Percentiles rank a stretch among this genome's conserved stretches.
Conservation (phyloP, 2,888 invertebrate species). For the Hemithea aestivaria region DNA sequence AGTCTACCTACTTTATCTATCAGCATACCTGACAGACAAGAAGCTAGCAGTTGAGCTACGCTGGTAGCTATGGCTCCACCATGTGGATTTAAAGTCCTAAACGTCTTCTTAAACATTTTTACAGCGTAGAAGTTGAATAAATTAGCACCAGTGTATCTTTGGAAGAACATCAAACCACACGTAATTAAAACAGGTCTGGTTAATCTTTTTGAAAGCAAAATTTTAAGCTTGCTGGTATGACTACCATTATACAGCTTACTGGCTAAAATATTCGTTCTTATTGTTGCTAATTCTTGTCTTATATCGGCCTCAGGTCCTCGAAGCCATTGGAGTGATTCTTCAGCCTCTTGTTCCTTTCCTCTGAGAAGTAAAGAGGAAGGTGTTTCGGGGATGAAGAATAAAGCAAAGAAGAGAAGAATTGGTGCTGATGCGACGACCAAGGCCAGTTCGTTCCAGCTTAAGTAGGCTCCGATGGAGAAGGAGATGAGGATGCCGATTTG, state of each 20-base stretch:
- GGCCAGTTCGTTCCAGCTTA: slow-evolving; percentile 91
- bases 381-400: slow-evolving; percentile 91
- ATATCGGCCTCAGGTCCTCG: slow-evolving; percentile 88
- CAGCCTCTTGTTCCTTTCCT: slow-evolving; percentile 86
- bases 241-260: slow-evolving; percentile 61
- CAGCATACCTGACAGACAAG: slow-evolving; percentile 87
- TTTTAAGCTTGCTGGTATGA: slow-evolving; percentile 53
- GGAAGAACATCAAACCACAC: slow-evolving; percentile 93
- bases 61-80: slow-evolving; percentile 91
- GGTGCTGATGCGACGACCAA: slow-evolving; percentile 88
- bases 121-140: slow-evolving; percentile 92
- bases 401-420: slow-evolving; percentile 84
- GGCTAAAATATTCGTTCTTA: slow-evolving; percentile 83
- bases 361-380: slow-evolving; percentile 89
- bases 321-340: slow-evolving; percentile 87
- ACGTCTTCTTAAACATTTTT: slow-evolving; percentile 90
- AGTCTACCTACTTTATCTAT: slow-evolving; percentile 92
- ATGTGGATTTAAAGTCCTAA: slow-evolving; percentile 88
- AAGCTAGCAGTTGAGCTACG: slow-evolving; percentile 89
- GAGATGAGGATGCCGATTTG: slow-evolving; percentile 91
- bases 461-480: slow-evolving; percentile 88
- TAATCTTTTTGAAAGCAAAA: slow-evolving; percentile 62
- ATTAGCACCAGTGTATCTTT: slow-evolving; percentile 89
- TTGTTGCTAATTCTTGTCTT: slow-evolving; percentile 84
- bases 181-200: slow-evolving; percentile 88